Conservation (phyloP, 2,888 invertebrate species). For the Thysanoteuthis rhombus region DNA sequence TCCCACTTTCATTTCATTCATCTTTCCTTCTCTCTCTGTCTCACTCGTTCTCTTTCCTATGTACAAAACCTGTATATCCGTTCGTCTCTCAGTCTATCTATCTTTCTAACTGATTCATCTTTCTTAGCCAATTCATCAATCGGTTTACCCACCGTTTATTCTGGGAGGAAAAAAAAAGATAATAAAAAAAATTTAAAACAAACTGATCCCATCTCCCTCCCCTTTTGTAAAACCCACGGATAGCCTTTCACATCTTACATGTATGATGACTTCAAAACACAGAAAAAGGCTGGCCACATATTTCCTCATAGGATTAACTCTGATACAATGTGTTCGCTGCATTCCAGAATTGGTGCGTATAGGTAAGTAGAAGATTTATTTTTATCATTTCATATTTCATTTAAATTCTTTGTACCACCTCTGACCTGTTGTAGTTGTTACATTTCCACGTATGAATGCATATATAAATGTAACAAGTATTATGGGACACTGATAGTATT, state of each 20-base stretch:
- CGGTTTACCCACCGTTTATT: not conserved
- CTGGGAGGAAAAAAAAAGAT: not conserved
- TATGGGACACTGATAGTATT: too few species aligned
- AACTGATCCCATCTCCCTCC: not conserved
- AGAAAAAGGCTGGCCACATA: constrained; percentile 43
- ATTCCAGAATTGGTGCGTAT: constrained; percentile 43
- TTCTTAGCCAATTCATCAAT: not conserved
- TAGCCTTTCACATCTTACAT: constrained; percentile 17
- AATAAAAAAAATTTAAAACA: not conserved
- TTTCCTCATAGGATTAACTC: constrained; percentile 41
- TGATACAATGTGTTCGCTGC: constrained; percentile 43
- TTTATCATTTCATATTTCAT: not conserved
- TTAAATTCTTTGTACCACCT: too few species aligned
- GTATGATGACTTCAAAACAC: constrained; percentile 45
- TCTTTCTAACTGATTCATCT: not conserved
- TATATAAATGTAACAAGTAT: too few species aligned
- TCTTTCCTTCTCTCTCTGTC: not conserved
- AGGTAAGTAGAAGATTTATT: constrained; percentile 37
- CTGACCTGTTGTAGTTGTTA: too few species aligned
- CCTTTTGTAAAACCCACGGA: constrained; percentile 15
- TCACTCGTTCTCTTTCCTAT: too few species aligned
- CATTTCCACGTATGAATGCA: too few species aligned
- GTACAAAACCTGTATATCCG: not conserved
- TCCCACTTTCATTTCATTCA: not conserved
- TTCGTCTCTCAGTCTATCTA: not conserved